These are phyloP conservation scores for Pristionchus exspectatus DNA, from an alignment of 2,888 invertebrate species.

Conservation along the genomic window DNA sequence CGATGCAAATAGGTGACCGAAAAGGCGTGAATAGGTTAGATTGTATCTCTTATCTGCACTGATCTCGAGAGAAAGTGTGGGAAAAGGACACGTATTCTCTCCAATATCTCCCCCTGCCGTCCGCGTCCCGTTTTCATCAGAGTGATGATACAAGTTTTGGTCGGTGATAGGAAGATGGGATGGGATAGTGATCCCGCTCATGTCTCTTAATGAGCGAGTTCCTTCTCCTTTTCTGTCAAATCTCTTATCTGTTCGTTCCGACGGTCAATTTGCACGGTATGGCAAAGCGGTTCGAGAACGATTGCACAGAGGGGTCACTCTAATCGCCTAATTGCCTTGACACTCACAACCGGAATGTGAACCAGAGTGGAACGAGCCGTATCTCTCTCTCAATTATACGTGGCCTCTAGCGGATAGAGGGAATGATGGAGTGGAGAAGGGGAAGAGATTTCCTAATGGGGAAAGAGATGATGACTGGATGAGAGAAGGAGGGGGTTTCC, in stretches of 20 bases:
- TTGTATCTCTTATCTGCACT: not conserved
- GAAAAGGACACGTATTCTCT: not conserved
- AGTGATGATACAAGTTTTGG: conserved; percentile 31
- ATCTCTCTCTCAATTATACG: not conserved
- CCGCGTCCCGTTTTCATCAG: not conserved
- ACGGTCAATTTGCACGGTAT: not conserved
- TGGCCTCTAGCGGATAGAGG: not conserved
- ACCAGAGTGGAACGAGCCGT: conserved; percentile 24
- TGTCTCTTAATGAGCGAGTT: conserved; percentile 31
- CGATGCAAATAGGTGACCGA: not conserved
- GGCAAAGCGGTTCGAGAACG: not conserved
- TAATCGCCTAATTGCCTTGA: conserved; percentile 14
- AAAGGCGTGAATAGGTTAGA: conserved; percentile 41
- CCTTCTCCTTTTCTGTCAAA: not conserved
- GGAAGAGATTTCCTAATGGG: conserved; percentile 18
- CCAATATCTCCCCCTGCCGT: not conserved
- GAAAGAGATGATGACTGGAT: conserved; percentile 6
- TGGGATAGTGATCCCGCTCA: not conserved
- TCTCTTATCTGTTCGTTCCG: conserved; percentile 14
- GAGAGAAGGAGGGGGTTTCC: conserved; percentile 18
- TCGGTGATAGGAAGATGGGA: not conserved
- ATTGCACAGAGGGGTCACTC: not conserved
- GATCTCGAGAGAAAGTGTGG: not conserved
- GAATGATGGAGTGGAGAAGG: not conserved
- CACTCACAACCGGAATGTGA: not conserved